phyloP scores from a whole-genome alignment of 2,888 invertebrate species.

The Rhyacophila evoluta region DNA sequence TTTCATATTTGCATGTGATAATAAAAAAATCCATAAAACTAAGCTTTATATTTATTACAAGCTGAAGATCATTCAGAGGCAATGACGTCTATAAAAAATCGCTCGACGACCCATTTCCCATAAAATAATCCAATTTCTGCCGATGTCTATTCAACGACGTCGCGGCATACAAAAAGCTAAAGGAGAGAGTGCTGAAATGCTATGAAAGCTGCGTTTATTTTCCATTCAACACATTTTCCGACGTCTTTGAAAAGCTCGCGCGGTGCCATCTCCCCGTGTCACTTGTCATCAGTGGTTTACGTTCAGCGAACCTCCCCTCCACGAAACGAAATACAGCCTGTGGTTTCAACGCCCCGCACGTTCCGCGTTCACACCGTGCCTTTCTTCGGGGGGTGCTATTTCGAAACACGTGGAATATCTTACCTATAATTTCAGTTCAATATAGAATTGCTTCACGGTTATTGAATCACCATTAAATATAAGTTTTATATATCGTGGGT shows the following conservation, averaged over 20 bases:
- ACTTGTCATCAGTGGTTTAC: conserved; percentile 24
- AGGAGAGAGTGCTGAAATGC: conserved; percentile 8
- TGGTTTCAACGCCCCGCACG: neutral
- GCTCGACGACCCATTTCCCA: neutral
- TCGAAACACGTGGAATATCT: neutral
- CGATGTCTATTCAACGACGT: neutral
- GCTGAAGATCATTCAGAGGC: neutral
- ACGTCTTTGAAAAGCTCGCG: conserved; percentile 5
- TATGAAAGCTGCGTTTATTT: conserved; percentile 19
- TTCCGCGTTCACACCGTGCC: neutral
- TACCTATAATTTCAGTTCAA: too few species aligned
- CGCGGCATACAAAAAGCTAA: conserved; percentile 5
- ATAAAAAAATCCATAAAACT: too few species aligned
- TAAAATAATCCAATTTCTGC: neutral
- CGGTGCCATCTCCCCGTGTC: neutral
- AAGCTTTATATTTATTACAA: neutral
- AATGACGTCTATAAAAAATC: neutral
- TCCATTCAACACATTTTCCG: conserved; percentile 4
- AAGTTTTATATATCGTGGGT: too few species aligned
- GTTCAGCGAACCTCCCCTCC: neutral
- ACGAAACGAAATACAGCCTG: conserved; percentile 16
- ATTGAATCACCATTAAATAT: too few species aligned
- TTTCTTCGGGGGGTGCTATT: neutral
- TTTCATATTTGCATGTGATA: too few species aligned
- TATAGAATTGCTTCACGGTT: too few species aligned